phyloP scores from a whole-genome alignment of 2,888 invertebrate genomes.

The Spodoptera littoralis region DNA sequence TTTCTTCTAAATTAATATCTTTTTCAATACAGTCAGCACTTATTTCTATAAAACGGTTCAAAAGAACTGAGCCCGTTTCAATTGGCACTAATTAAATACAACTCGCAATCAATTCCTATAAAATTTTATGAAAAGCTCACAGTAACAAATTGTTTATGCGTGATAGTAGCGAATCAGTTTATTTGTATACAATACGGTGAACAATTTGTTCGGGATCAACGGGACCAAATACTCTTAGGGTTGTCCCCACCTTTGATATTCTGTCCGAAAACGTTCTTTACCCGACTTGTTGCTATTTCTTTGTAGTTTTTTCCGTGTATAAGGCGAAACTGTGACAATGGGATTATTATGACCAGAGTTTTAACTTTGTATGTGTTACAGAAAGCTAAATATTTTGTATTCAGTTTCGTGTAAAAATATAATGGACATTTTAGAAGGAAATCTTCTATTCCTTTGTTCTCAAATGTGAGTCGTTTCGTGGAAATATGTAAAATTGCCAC shows the following conservation, averaged over 20 bases:
- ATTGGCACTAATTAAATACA: conserved; percentile 12
- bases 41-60: too few species aligned
- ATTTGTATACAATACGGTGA: conserved; percentile 60
- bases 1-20: too few species aligned
- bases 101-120: conserved; percentile 18
- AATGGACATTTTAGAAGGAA: too few species aligned
- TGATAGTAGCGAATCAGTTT: conserved; percentile 58
- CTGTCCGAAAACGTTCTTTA: conserved; percentile 14
- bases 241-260: conserved; percentile 22
- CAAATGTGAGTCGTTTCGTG: too few species aligned
- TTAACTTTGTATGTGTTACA: too few species aligned
- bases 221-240: conserved; percentile 40
- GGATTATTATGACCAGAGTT: too few species aligned
- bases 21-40: too few species aligned
- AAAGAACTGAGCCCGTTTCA: background rate
- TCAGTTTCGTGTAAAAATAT: too few species aligned
- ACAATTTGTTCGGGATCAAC: conserved; percentile 53
- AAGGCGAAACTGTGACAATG: too few species aligned
- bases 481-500: too few species aligned
- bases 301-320: conserved; percentile 14
- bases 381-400: too few species aligned
- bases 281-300: conserved; percentile 45
- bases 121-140: conserved; percentile 21
- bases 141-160: conserved; percentile 42
- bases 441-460: too few species aligned